Evolutionary conservation across 2,797 vertebrate genomes (phyloP).

Genomic region (Gouania willdenowi): DNA sequence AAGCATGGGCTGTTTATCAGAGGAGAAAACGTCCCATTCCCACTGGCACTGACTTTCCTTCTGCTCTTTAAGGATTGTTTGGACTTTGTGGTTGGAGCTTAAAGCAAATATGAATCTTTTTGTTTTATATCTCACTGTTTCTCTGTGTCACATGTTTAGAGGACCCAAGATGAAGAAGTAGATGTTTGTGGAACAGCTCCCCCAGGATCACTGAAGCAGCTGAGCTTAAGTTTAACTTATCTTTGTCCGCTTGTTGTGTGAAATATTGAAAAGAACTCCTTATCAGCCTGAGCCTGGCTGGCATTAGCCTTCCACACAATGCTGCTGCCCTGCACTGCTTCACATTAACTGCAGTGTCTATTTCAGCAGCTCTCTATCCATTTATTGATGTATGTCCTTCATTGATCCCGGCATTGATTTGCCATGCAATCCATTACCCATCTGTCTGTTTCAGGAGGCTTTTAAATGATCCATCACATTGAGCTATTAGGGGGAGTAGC

Average conservation of each 20-base stretch:
- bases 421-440: conserved; percentile 73
- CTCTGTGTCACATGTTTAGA: conserved; percentile 10
- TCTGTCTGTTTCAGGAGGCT: conserved; percentile 71
- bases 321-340: conserved; percentile 45
- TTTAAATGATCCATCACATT: conserved; percentile 73
- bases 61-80: conserved; percentile 14
- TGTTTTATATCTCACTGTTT: conserved; percentile 1
- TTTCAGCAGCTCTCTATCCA: conserved; percentile 71
- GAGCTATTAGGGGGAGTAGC: conserved; percentile 66
- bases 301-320: conserved; percentile 45
- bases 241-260: conserved; percentile 49
- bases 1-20: conserved; percentile 19
- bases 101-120: conserved; percentile 21
- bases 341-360: conserved; percentile 59
- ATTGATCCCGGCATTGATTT: conserved; percentile 73
- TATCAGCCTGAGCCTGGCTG: conserved; percentile 39
- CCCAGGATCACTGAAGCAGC: too few species aligned
- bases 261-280: conserved; percentile 62
- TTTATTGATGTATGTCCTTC: conserved; percentile 73
- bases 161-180: too few species aligned
- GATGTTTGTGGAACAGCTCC: too few species aligned
- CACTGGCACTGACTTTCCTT: conserved; percentile 12
- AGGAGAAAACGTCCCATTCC: conserved; percentile 23
- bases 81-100: conserved; percentile 35
- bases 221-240: conserved; percentile 52